Percentiles rank a stretch among this genome's conserved stretches.
phyloP scores from a whole-genome alignment of 1,140 invertebrate species.

The Drosophila guanche region DNA sequence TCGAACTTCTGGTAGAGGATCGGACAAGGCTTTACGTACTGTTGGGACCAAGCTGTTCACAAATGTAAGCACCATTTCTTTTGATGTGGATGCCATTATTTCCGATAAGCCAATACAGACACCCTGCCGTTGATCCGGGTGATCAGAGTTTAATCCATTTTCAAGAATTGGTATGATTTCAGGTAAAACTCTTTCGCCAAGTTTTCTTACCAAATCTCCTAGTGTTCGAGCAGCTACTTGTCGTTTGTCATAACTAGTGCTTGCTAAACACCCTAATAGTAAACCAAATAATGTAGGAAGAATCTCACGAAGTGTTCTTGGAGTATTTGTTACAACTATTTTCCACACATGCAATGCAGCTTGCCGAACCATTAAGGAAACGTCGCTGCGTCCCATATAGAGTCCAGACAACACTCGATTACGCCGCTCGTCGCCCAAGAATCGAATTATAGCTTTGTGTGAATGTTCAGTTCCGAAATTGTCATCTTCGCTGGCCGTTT shows the following conservation, averaged over 20 bases:
- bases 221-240: slow-evolving; percentile 98
- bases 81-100: slow-evolving; percentile 98
- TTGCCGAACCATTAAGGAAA: slow-evolving; percentile 97
- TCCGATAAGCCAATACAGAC: slow-evolving; percentile 99
- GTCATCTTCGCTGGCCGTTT: slow-evolving; percentile 98
- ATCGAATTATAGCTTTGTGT: slow-evolving; percentile 94
- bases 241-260: slow-evolving; percentile 97
- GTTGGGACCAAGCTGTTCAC: slow-evolving; percentile 99
- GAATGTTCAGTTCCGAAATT: slow-evolving; percentile 99
- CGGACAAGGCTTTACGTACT: slow-evolving; percentile 95
- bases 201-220: slow-evolving; percentile 98
- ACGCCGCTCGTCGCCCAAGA: slow-evolving; percentile 93
- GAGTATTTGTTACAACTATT: slow-evolving; percentile 98
- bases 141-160: slow-evolving; percentile 94
- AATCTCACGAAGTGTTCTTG: slow-evolving; percentile 97
- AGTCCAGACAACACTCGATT: slow-evolving; percentile 97
- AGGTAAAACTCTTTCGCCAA: slow-evolving; percentile 98
- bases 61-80: slow-evolving; percentile 96
- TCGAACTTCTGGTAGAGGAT: slow-evolving; percentile 96
- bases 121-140: slow-evolving; percentile 97
- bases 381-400: slow-evolving; percentile 99
- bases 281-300: slow-evolving; percentile 96
- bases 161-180: slow-evolving; percentile 99
- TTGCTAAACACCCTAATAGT: slow-evolving; percentile 95
- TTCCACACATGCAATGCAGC: slow-evolving; percentile 99